Evolutionary conservation across 2,888 invertebrate species (phyloP), one percentile per base, ranked within the genome.

Genomic region (Noctua janthina): DNA sequence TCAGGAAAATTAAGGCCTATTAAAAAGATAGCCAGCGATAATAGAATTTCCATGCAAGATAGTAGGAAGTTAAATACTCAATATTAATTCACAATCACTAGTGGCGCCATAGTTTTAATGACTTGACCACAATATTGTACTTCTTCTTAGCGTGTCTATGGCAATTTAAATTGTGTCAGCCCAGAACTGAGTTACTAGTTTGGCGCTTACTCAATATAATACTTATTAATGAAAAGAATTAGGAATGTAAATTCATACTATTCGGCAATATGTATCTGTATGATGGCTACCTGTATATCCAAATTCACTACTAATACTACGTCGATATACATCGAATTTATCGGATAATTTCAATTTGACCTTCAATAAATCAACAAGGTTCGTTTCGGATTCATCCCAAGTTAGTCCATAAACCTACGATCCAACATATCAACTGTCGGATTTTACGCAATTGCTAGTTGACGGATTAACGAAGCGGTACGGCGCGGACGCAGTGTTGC

Each of bases 401-500:
- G 62, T 70, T 70, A 39, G 10, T 64, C 17, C 56, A 70, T 20
- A 59, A 7, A 23, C 11, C 11, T 39, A 13, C 1, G 46, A 76
- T 8, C 29, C n/a, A 35, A 35, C 15, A 20, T 17, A 71, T 29
- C 11, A 66, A 79, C 6, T 73, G 43, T 20, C 39, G 17, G 39
- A 78, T 78, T 72, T 74, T 46, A 73, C 79, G 59, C 79, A 43
- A 78, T 78, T 78, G 35, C 23, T 66, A 23, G 35, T 51, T 51
- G 54, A 66, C 66, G n/a, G 64, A 64, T 20, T 39, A 79, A 56
- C 79, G 64, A 46, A 46, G 64, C n/a, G n/a, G 62, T 11, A n/a
- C 35, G 23, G 20, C 8, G 54, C 17, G 54, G n/a, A 8, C 29
- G 43, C 17, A 69, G 15, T 76, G 39, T 69, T 56, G 78, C 35